Conservation (phyloP, 2,888 invertebrate genomes). For the Globia sparganii region DNA sequence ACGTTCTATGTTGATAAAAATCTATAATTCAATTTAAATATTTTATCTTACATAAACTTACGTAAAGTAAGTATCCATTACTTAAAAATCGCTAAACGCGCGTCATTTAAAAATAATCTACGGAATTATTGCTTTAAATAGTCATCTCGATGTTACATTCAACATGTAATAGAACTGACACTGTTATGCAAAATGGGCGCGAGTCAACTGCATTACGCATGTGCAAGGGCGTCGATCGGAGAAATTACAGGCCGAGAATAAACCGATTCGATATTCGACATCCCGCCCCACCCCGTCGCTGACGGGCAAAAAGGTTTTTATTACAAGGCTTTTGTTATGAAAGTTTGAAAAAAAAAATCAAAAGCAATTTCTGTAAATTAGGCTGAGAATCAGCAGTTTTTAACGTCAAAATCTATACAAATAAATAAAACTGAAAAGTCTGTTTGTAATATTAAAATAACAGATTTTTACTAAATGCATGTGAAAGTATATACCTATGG, state of each 20-base stretch:
- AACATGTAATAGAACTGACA: not conserved
- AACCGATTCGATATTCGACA: constrained; percentile 4
- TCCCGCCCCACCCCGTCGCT: not conserved
- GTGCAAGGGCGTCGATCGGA: constrained; percentile 20
- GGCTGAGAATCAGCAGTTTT: too few relatives aligned
- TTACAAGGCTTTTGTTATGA: not conserved
- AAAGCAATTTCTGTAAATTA: not conserved
- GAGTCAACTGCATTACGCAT: constrained; percentile 19
- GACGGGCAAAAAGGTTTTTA: not conserved
- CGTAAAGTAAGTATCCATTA: too few relatives aligned
- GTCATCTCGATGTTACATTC: not conserved
- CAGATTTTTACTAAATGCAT: too few relatives aligned
- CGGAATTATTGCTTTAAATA: not conserved
- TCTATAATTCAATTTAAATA: too few relatives aligned
- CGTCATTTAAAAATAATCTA: not conserved
- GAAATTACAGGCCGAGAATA: not conserved
- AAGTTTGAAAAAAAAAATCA: too few relatives aligned
- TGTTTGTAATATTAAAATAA: too few relatives aligned
- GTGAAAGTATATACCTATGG: too few relatives aligned
- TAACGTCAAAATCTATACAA: too few relatives aligned
- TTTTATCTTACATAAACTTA: too few relatives aligned
- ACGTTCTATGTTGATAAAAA: too few relatives aligned
- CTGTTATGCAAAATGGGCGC: constrained; percentile 12
- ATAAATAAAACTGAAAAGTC: too few relatives aligned
- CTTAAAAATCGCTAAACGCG: not conserved